Conservation (phyloP, 2,888 invertebrate species). For the Octonoba sinensis region DNA sequence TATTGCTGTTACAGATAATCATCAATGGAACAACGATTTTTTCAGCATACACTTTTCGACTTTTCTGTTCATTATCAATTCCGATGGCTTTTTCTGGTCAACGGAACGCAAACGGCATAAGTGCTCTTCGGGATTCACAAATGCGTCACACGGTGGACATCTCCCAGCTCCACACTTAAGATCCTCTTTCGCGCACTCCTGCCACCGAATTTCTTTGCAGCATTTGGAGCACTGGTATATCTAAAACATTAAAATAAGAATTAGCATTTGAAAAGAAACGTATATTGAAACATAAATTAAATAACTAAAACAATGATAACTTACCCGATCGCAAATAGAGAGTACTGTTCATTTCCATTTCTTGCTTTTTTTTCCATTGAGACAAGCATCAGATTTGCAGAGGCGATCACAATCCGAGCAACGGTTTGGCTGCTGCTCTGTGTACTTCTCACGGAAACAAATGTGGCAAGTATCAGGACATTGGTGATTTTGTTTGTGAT, state of each 20-base stretch:
- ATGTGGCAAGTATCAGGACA: constrained; percentile 8
- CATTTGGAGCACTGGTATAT: constrained; percentile 21
- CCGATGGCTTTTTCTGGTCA: background rate
- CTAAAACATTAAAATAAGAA: constrained; percentile 11
- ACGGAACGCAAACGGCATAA: background rate
- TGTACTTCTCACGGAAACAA: background rate
- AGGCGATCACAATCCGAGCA: background rate
- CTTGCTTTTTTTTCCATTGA: background rate
- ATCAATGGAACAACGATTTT: too few species aligned
- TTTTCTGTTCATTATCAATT: too few species aligned
- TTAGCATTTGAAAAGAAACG: too few species aligned
- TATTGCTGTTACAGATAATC: too few species aligned
- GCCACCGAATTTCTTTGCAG: constrained; percentile 7
- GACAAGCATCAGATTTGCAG: background rate
- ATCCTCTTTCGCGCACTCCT: background rate
- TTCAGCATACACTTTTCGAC: too few species aligned
- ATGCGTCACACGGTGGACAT: constrained; percentile 9
- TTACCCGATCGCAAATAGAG: too few species aligned
- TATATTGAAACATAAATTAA: background rate
- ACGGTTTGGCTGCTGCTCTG: background rate
- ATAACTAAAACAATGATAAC: background rate
- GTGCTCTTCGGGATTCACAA: background rate
- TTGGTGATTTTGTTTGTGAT: background rate
- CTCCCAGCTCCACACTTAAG: constrained; percentile 6
- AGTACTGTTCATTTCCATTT: background rate